Evolutionary conservation across 1,140 invertebrate species (phyloP).

Genomic region (Thaumetopoea pityocampa): DNA sequence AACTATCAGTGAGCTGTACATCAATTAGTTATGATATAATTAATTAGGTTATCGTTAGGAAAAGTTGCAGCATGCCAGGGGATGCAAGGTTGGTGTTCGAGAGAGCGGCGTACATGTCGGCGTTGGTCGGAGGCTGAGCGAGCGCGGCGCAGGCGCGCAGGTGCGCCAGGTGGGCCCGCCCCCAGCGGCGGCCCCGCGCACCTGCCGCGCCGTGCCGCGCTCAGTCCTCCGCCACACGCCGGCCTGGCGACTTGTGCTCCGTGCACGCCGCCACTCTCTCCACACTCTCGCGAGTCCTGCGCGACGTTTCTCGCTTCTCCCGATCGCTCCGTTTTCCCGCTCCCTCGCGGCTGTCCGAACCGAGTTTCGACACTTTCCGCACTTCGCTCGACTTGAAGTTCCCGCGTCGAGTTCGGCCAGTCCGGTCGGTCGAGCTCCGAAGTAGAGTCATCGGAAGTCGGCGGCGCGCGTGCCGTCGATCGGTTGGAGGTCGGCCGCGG

Average conservation of each 20-base stretch:
- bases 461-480: slow-evolving; percentile 54
- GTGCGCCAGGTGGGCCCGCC: slow-evolving; percentile 69
- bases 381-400: slow-evolving; percentile 33
- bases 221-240: slow-evolving; percentile 72
- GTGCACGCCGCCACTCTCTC: slow-evolving; percentile 67
- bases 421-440: slow-evolving; percentile 4
- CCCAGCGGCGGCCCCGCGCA: slow-evolving; percentile 58
- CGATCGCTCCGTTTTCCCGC: slow-evolving; percentile 62
- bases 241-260: slow-evolving; percentile 71
- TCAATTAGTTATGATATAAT: too few species aligned
- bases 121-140: slow-evolving; percentile 54
- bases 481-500: slow-evolving; percentile 57
- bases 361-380: slow-evolving; percentile 36
- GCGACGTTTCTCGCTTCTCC: slow-evolving; percentile 62
- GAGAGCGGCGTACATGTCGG: slow-evolving; percentile 13
- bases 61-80: slow-evolving; percentile 13
- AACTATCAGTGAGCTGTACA: too few species aligned
- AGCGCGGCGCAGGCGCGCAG: slow-evolving; percentile 69
- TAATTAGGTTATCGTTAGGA: slow-evolving; percentile 2
- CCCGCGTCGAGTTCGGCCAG: slow-evolving; percentile 27
- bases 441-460: slow-evolving; percentile 33
- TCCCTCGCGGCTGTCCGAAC: slow-evolving; percentile 42
- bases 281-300: slow-evolving; percentile 63
- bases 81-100: slow-evolving; percentile 21
- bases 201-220: slow-evolving; percentile 60